Conservation (phyloP, 2,113 vertebrate genomes). For the Cacatua alba region DNA sequence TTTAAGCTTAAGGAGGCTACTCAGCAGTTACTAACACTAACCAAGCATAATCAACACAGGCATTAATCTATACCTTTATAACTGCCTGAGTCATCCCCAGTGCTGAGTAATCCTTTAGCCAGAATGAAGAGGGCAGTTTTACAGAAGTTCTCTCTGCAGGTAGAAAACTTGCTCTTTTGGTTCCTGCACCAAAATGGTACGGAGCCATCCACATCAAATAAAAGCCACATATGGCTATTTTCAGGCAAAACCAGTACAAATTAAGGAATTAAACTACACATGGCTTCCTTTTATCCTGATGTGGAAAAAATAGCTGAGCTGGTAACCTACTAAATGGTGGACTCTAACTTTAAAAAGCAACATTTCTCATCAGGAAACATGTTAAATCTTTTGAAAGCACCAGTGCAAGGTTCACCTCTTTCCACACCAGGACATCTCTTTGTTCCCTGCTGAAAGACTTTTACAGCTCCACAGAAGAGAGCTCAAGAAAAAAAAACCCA, state of each 20-base stretch:
- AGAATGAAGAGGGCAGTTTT: neutral
- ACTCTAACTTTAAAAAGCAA: neutral
- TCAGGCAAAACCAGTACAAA: neutral
- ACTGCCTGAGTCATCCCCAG: slow-evolving; percentile 7
- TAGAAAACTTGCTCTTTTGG: neutral
- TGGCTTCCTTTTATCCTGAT: neutral
- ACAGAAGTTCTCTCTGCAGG: neutral
- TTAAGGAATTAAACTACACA: neutral
- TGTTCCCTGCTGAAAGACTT: neutral
- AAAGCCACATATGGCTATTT: neutral
- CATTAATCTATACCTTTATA: slow-evolving; percentile 35
- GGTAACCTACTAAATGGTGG: neutral
- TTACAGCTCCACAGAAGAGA: neutral
- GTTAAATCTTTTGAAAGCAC: slow-evolving; percentile 5
- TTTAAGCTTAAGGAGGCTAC: neutral
- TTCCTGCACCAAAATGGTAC: neutral
- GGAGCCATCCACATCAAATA: neutral
- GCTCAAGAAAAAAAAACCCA: neutral
- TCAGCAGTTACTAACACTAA: slow-evolving; percentile 20
- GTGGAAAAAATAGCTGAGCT: neutral
- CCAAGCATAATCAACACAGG: neutral
- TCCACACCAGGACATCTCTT: neutral
- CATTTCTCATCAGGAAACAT: neutral
- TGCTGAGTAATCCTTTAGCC: slow-evolving; percentile 22
- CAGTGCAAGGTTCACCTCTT: neutral